Conservation (phyloP, 2,797 vertebrate genomes). For the Platyrinchus mystaceus region DNA sequence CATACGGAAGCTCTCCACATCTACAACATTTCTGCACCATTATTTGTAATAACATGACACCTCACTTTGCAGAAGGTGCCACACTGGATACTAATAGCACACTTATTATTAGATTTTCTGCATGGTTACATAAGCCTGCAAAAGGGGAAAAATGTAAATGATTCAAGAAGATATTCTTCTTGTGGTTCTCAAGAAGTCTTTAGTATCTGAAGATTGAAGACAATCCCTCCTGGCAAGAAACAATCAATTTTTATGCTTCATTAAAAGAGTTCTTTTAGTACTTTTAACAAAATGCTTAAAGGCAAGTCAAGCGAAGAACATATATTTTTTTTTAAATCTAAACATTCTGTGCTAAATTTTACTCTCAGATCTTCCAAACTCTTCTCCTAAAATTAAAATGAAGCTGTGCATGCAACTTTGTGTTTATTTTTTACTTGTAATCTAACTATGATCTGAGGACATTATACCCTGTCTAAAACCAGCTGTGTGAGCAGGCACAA, state of each 20-base stretch:
- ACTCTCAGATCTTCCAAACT: constrained; percentile 24
- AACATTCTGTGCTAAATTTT: constrained; percentile 49
- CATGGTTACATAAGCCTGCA: constrained; percentile 80
- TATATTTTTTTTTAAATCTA: background rate
- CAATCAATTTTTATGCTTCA: constrained; percentile 79
- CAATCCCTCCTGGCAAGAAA: constrained; percentile 73
- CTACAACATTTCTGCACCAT: constrained; percentile 48
- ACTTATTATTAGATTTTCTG: constrained; percentile 84
- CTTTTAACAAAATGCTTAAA: constrained; percentile 71
- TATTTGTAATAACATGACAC: constrained; percentile 51
- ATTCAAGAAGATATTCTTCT: constrained; percentile 78
- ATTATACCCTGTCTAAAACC: background rate
- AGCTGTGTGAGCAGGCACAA: background rate
- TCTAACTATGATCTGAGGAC: background rate
- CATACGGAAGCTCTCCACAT: background rate
- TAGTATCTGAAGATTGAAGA: constrained; percentile 74
- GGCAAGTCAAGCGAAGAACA: constrained; percentile 52
- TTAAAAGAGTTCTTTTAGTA: constrained; percentile 65
- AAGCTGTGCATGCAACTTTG: background rate
- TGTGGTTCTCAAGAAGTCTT: constrained; percentile 75
- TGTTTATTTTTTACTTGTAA: background rate
- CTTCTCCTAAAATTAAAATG: background rate
- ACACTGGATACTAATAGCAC: constrained; percentile 72
- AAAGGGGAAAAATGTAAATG: constrained; percentile 79
- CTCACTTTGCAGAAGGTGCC: constrained; percentile 64